Percentiles rank a stretch among this genome's conserved stretches.
Conservation (phyloP, 2,888 invertebrate genomes). For the Pristionchus mayeri region DNA sequence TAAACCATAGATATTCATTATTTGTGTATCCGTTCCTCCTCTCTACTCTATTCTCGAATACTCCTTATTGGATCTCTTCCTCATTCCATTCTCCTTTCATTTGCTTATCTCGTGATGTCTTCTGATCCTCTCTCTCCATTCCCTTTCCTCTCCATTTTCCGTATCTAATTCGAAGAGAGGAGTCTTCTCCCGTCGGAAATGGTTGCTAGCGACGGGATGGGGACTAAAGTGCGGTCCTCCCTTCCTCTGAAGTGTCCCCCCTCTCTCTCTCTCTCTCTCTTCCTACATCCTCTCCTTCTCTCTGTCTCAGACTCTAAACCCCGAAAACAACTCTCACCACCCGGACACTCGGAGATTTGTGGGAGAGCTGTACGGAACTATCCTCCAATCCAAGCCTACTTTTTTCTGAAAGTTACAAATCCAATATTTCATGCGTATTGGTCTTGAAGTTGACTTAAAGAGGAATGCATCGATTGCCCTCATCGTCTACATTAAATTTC, state of each 20-base stretch:
- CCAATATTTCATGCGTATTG: no score
- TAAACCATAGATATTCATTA: no score
- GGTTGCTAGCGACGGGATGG: constrained; percentile 2
- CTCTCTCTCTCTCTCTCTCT: constrained; percentile 3
- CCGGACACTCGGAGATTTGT: constrained; percentile 32
- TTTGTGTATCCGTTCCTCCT: no score
- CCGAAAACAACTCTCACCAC: constrained; percentile 35
- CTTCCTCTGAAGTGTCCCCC: neutral
- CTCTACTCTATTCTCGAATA: no score
- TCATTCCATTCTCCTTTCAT: neutral
- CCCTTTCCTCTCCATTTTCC: constrained; percentile 18
- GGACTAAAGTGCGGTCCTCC: constrained; percentile 18
- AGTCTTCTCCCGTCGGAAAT: neutral
- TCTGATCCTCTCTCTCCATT: neutral
- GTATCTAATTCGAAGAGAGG: constrained; percentile 23
- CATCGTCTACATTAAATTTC: no score
- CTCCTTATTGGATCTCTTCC: no score
- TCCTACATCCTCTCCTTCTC: constrained; percentile 18
- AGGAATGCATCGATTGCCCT: no score
- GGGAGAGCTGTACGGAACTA: constrained; percentile 1
- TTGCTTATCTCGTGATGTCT: neutral
- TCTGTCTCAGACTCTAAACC: no score
- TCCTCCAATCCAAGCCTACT: no score
- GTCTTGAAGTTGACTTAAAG: no score
- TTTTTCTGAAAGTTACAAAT: no score